Evolutionary conservation across 2,797 vertebrate genomes (phyloP).

Genomic region (Micromesistius poutassou): DNA sequence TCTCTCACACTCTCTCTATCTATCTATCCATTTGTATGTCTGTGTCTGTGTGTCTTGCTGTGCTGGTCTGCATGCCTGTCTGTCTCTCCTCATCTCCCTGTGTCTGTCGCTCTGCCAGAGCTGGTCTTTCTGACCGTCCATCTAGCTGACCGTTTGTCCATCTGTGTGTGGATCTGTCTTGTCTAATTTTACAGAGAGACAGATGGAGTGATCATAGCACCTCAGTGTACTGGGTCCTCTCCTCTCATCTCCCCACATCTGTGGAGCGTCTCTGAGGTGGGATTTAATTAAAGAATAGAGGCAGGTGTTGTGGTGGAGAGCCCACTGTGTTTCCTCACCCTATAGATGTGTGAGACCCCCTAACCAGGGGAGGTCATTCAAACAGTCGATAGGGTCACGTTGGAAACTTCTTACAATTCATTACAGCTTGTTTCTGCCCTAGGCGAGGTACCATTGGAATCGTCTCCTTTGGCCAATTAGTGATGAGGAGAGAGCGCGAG

Average conservation of each 20-base stretch:
- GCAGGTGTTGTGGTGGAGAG: not conserved
- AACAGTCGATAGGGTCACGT: not conserved
- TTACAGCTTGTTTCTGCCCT: not conserved
- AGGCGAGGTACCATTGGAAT: not conserved
- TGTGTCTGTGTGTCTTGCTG: not conserved
- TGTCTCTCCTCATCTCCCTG: not conserved
- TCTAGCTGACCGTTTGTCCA: not conserved
- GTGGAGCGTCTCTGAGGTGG: not conserved
- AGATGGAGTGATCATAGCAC: not conserved
- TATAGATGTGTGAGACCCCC: not conserved
- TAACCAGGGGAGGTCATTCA: not conserved
- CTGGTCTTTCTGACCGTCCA: too few relatives aligned
- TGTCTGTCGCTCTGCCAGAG: not conserved
- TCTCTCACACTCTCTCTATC: not conserved
- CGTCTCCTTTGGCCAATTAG: not conserved
- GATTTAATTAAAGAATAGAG: not conserved
- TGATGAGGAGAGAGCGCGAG: constrained; percentile 16
- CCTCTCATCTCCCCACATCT: not conserved
- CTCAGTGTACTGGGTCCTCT: too few relatives aligned
- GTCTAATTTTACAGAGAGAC: not conserved
- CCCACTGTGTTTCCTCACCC: not conserved
- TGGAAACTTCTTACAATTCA: not conserved
- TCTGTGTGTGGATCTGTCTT: not conserved
- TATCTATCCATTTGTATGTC: not conserved
- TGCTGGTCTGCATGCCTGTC: not conserved